These are phyloP conservation scores for Phrynocephalus vlangalii DNA, from an alignment of 2,797 vertebrate species.

Conservation along the genomic window DNA sequence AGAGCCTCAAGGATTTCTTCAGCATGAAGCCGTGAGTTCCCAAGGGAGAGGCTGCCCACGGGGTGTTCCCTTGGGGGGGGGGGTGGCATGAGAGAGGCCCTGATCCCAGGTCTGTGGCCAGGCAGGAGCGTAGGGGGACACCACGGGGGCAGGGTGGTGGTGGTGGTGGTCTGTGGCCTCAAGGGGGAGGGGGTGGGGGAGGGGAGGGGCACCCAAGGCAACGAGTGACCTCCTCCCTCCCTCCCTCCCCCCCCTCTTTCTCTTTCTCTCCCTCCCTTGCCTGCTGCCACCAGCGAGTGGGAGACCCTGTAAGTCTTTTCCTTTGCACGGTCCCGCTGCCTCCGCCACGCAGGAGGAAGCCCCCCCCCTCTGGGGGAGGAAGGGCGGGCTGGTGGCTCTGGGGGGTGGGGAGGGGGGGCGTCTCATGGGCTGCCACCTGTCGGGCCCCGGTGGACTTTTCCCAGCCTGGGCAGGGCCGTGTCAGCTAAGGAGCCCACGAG, in stretches of 20 bases:
- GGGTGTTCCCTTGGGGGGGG: no score
- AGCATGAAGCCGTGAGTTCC: no score
- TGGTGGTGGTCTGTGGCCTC: no score
- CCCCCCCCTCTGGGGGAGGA: not conserved
- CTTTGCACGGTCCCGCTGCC: not conserved
- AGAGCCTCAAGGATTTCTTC: no score
- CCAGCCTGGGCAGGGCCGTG: not conserved
- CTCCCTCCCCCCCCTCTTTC: not conserved
- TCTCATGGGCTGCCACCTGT: no score
- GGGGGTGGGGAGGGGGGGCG: not conserved
- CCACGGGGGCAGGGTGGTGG: accelerated
- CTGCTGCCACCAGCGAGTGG: conserved; percentile 92
- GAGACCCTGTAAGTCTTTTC: conserved; percentile 94
- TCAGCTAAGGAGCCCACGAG: no score
- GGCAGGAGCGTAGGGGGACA: not conserved
- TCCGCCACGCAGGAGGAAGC: accelerated
- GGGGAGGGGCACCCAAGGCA: not conserved
- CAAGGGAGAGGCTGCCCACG: no score
- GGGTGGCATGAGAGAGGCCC: accelerated
- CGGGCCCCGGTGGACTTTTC: not conserved
- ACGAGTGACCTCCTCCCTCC: conserved; percentile 34
- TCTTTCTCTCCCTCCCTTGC: conserved; percentile 57
- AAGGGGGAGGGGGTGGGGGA: not conserved
- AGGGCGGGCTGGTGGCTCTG: accelerated
- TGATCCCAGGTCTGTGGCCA: not conserved